Evolutionary conservation across 2,797 vertebrate genomes (phyloP).

Genomic region (Fistularia tabacaria): DNA sequence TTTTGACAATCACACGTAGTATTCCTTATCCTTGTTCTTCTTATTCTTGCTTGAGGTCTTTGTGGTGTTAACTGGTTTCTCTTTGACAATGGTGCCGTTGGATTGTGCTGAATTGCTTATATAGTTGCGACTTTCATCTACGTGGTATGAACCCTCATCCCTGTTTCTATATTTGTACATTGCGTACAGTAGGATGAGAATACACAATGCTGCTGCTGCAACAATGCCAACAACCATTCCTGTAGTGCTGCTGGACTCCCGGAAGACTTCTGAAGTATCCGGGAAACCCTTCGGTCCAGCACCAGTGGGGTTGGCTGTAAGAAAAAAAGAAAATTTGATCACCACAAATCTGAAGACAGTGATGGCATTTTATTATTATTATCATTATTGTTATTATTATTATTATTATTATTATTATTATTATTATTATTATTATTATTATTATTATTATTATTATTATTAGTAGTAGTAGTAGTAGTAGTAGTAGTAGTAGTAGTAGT

Average conservation of each 20-base stretch:
- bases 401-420: too few species aligned
- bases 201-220: slow-evolving; percentile 92
- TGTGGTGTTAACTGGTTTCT: slow-evolving; percentile 88
- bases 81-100: slow-evolving; percentile 94
- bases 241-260: slow-evolving; percentile 94
- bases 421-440: too few species aligned
- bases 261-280: slow-evolving; percentile 86
- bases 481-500: too few species aligned
- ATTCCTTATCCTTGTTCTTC: slow-evolving; percentile 99
- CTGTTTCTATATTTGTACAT: slow-evolving; percentile 99
- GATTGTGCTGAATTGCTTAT: slow-evolving; percentile 99
- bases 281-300: slow-evolving; percentile 83
- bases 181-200: slow-evolving; percentile 97
- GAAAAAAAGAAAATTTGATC: slow-evolving; percentile 36
- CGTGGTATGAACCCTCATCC: slow-evolving; percentile 96
- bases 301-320: slow-evolving; percentile 90
- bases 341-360: slow-evolving; percentile 7
- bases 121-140: slow-evolving; percentile 98
- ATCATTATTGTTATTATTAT: too few species aligned
- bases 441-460: too few species aligned
- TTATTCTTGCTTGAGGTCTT: slow-evolving; percentile 94
- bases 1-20: slow-evolving; percentile 91
- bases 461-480: too few species aligned
- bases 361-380: too few species aligned
- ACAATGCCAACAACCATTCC: slow-evolving; percentile 99